Conservation (phyloP, 1,140 invertebrate genomes). For the Leptopilina clavipes region DNA sequence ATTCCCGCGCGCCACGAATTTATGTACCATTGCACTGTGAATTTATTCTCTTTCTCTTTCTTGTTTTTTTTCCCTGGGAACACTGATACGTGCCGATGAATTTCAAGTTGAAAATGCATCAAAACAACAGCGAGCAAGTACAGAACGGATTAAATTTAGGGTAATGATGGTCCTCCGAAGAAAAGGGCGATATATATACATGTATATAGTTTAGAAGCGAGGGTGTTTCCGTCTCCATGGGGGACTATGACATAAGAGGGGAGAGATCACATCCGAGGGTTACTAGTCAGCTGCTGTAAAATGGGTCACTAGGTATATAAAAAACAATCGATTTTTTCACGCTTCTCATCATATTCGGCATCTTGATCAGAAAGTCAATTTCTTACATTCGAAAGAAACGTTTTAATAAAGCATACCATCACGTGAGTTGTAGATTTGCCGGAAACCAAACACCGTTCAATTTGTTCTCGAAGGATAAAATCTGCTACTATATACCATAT, state of each 20-base stretch:
- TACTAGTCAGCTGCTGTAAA: slow-evolving; percentile 70
- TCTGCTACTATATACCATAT: neutral
- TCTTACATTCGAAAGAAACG: neutral
- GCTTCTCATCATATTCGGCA: slow-evolving; percentile 32
- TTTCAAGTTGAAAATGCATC: slow-evolving; percentile 42
- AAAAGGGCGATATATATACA: slow-evolving; percentile 48
- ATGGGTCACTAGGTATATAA: slow-evolving; percentile 65
- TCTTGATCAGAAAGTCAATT: neutral
- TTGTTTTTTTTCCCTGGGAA: slow-evolving; percentile 42
- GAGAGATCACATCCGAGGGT: slow-evolving; percentile 51
- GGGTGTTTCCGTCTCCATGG: slow-evolving; percentile 55
- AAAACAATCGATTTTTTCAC: slow-evolving; percentile 66
- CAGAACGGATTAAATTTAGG: slow-evolving; percentile 44
- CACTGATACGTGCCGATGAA: slow-evolving; percentile 52
- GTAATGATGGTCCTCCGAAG: slow-evolving; percentile 41
- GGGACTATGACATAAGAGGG: slow-evolving; percentile 50
- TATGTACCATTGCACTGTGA: slow-evolving; percentile 39
- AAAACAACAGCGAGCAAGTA: slow-evolving; percentile 37
- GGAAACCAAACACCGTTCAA: slow-evolving; percentile 36
- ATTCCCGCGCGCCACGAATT: neutral
- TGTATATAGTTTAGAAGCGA: slow-evolving; percentile 39
- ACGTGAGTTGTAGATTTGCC: slow-evolving; percentile 36
- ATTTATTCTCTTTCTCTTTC: slow-evolving; percentile 40
- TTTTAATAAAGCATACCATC: slow-evolving; percentile 17
- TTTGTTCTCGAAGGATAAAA: slow-evolving; percentile 47